These are phyloP conservation scores for Sclerodermus sp. DNA, from an alignment of 2,888 invertebrate genomes.

Conservation along the genomic window DNA sequence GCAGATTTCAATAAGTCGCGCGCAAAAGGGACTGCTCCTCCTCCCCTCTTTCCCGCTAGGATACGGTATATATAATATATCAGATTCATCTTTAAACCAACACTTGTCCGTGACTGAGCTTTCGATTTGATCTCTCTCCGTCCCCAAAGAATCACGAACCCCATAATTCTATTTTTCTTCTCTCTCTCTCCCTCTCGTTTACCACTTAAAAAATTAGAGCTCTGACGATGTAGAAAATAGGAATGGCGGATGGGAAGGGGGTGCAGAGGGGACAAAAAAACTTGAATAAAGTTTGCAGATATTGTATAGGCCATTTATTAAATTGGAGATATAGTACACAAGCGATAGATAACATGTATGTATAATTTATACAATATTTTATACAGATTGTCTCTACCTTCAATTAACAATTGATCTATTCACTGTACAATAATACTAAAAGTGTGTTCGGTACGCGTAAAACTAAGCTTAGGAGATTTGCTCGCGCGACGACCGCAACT, in stretches of 20 bases:
- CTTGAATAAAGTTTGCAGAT: constrained; percentile 16
- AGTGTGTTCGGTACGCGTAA: constrained; percentile 8
- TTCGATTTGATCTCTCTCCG: too few relatives aligned
- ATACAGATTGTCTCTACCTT: constrained; percentile 48
- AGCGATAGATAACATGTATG: constrained; percentile 56
- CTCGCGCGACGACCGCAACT: constrained; percentile 1
- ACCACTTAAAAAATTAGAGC: too few relatives aligned
- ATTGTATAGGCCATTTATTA: constrained; percentile 51
- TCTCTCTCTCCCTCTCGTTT: too few relatives aligned
- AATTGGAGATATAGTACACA: constrained; percentile 56
- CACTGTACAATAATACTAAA: constrained; percentile 50
- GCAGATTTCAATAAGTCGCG: constrained; percentile 16
- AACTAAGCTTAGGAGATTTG: not conserved
- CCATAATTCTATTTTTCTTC: too few relatives aligned
- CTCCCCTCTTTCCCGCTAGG: not conserved
- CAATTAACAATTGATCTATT: constrained; percentile 41
- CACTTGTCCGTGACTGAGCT: constrained; percentile 20
- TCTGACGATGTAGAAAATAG: too few relatives aligned
- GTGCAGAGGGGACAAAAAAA: not conserved
- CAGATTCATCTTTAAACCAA: not conserved
- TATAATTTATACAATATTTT: constrained; percentile 57
- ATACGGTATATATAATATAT: constrained; percentile 3
- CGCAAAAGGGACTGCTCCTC: constrained; percentile 5
- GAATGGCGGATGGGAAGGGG: too few relatives aligned
- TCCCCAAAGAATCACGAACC: too few relatives aligned